phyloP scores from a whole-genome alignment of 2,888 invertebrate species.

The Cryptocheilus praepositus region DNA sequence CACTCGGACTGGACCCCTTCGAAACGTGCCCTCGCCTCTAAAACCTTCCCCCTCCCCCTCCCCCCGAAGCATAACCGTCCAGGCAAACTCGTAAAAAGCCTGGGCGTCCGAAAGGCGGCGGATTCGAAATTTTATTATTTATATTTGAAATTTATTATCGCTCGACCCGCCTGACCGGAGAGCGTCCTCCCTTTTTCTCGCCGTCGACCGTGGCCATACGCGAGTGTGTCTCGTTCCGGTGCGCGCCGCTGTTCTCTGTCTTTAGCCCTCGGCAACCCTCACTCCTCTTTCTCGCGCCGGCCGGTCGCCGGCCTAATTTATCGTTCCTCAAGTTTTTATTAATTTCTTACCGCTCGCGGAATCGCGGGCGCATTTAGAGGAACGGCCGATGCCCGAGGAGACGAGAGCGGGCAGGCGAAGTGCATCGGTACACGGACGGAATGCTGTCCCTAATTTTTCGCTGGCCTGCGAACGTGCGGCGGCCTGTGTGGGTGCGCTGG shows the following conservation, averaged over 20 bases:
- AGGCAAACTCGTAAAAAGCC: slow-evolving; percentile 19
- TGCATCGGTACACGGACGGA: slow-evolving; percentile 59
- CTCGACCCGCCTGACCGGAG: slow-evolving; percentile 36
- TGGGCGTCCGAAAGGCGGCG: slow-evolving; percentile 23
- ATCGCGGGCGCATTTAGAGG: slow-evolving; percentile 60
- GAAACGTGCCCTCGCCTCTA: too few relatives aligned
- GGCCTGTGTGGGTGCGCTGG: too few relatives aligned
- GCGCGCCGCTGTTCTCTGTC: too few relatives aligned
- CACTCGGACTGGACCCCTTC: too few relatives aligned
- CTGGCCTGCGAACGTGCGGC: slow-evolving; percentile 36
- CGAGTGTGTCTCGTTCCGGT: too few relatives aligned
- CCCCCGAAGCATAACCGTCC: slow-evolving; percentile 10
- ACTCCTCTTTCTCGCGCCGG: slow-evolving; percentile 50
- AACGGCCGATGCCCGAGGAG: slow-evolving; percentile 30
- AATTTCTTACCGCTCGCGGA: slow-evolving; percentile 71
- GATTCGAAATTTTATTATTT: slow-evolving; percentile 67
- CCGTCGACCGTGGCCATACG: too few relatives aligned
- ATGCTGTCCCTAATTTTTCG: slow-evolving; percentile 60
- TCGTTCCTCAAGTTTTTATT: slow-evolving; percentile 75
- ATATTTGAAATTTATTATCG: slow-evolving; percentile 74
- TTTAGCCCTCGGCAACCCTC: slow-evolving; percentile 5
- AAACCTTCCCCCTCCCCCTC: too few relatives aligned
- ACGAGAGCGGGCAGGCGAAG: slow-evolving; percentile 49
- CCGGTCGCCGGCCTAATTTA: slow-evolving; percentile 71
- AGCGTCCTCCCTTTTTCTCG: slow-evolving; percentile 7